Evolutionary conservation across 2,797 vertebrate species (phyloP).

Genomic region (Scyliorhinus canicula): DNA sequence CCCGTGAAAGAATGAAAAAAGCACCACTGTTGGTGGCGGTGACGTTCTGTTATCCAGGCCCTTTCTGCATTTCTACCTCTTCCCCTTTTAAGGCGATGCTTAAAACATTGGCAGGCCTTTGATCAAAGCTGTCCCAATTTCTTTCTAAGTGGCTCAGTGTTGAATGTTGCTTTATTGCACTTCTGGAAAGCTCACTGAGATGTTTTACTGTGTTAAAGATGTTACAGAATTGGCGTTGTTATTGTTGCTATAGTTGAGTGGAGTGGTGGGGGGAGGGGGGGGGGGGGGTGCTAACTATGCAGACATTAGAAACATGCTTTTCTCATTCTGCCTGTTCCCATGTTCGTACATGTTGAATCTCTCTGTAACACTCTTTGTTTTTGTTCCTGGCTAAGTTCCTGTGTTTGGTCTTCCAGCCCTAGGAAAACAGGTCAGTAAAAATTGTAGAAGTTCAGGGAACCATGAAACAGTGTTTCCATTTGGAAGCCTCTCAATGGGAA

Average conservation of each 20-base stretch:
- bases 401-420: not conserved
- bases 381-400: not conserved
- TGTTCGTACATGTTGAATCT: not conserved
- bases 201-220: not conserved
- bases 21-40: not conserved
- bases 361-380: constrained; percentile 14
- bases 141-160: not conserved
- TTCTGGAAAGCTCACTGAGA: not conserved
- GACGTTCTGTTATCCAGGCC: not conserved
- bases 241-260: not conserved
- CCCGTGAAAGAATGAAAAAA: too few relatives aligned
- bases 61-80: not conserved
- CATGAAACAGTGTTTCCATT: not conserved
- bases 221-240: not conserved
- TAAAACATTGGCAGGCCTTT: not conserved
- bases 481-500: not conserved
- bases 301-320: not conserved
- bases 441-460: not conserved
- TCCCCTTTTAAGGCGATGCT: not conserved
- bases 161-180: not conserved
- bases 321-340: not conserved
- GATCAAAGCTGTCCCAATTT: not conserved
- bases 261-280: not conserved
- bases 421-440: not conserved
- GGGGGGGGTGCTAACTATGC: too few relatives aligned